These are phyloP conservation scores for Oscheius onirici DNA, from an alignment of 2,888 invertebrate genomes.

Conservation along the genomic window DNA sequence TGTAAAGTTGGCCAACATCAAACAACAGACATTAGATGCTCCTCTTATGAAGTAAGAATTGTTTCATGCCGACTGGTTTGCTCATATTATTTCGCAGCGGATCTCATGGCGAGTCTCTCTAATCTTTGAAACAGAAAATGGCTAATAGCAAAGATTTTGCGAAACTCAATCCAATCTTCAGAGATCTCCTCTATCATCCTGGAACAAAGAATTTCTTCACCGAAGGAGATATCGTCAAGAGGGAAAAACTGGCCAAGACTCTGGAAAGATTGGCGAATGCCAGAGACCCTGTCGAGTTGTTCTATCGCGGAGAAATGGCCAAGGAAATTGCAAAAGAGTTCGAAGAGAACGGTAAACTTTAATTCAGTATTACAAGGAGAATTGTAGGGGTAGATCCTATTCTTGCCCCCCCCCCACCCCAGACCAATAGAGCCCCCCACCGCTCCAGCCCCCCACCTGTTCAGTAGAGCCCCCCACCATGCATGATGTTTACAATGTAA, in stretches of 20 bases:
- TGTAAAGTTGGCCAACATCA: not conserved
- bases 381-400: too few species aligned
- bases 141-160: too few species aligned
- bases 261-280: slow-evolving; percentile 12
- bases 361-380: too few species aligned
- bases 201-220: slow-evolving; percentile 53
- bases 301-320: slow-evolving; percentile 44
- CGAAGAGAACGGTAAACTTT: slow-evolving; percentile 30
- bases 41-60: slow-evolving; percentile 9
- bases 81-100: too few species aligned
- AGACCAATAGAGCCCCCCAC: too few species aligned
- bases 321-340: slow-evolving; percentile 40
- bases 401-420: too few species aligned
- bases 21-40: not conserved
- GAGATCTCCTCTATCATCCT: slow-evolving; percentile 57
- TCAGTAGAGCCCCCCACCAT: too few species aligned
- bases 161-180: slow-evolving; percentile 24
- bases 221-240: slow-evolving; percentile 66
- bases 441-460: too few species aligned
- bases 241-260: slow-evolving; percentile 42
- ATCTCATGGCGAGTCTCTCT: too few species aligned
- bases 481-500: too few species aligned
- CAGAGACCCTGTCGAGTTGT: slow-evolving; percentile 38
- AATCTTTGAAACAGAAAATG: too few species aligned
- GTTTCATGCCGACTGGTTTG: too few species aligned